Evolutionary conservation across 2,888 invertebrate genomes (phyloP), one percentile per base, ranked within the genome.

Genomic region (Bursaphelenchus okinawaensis): DNA sequence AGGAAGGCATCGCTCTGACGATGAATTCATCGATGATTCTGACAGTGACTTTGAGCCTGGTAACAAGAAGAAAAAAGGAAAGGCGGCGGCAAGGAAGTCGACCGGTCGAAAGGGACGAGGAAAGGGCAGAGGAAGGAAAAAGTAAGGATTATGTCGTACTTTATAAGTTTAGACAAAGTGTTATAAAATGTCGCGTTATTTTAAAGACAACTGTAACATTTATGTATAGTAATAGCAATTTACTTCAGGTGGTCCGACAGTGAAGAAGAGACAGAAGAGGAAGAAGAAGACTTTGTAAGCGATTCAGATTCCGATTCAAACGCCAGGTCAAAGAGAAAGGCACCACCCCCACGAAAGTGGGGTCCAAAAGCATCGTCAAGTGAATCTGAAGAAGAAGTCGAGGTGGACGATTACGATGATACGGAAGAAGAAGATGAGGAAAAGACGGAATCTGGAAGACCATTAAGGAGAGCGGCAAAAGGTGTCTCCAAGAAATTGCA

Each of bases 401-500:
- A 68, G 22, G 50, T 51, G 52, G 66, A 66, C 27, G 56, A 58
- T 12, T 29, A 12, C 2, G 55, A 27, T 16, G 63, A 50, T 12
- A 19, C 19, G 12, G 66, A 65, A 12, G 62, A 62, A 16, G 67
- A 58, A 3, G 65, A 65, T 8, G 64, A 29, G 7, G 58, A 62
- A 28, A 55, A 24, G 7, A 73, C 68, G 9, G 65, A 64, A 23
- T 60, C 67, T 12, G 73, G 74, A 7, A 62, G 74, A 16, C 75
- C 73, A 9, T 63, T 75, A 52, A 61, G 73, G 8, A 55, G 62
- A 6, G 75, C 75, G 8, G 74, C 70, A 16, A 68, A 71, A 20
- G 68, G 62, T 22, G 60, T 68, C 19, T 54, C 55, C 27, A 73
- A 74, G 29, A 51, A 69, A 22, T 27, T 50, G 20, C 68, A 68